These are phyloP conservation scores for Oryzaephilus surinamensis DNA, from an alignment of 1,140 invertebrate species.

Conservation along the genomic window DNA sequence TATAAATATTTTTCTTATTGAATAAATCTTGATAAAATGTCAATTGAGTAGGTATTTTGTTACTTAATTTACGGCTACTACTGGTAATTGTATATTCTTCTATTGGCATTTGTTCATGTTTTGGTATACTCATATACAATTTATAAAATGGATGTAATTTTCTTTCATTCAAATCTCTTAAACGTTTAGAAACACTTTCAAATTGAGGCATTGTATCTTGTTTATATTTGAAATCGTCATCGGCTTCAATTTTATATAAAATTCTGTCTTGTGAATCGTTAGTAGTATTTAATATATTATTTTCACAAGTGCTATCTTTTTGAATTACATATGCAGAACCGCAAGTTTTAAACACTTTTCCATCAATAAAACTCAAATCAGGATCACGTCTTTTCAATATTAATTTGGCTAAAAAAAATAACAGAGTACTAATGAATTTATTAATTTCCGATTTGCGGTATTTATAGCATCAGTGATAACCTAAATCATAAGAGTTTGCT, in stretches of 20 bases:
- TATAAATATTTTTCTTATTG: slow-evolving; percentile 28
- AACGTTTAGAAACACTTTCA: slow-evolving; percentile 18
- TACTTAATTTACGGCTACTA: too few relatives aligned
- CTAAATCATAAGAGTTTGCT: too few relatives aligned
- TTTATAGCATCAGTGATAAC: too few relatives aligned
- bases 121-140: slow-evolving; percentile 13
- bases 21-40: slow-evolving; percentile 20
- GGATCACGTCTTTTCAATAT: too few relatives aligned
- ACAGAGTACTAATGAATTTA: too few relatives aligned
- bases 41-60: slow-evolving; percentile 18
- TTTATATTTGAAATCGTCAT: slow-evolving; percentile 18
- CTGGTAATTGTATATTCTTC: too few relatives aligned
- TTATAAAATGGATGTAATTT: slow-evolving; percentile 29
- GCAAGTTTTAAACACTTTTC: slow-evolving; percentile 25
- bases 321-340: slow-evolving; percentile 29
- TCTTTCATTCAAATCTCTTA: slow-evolving; percentile 25
- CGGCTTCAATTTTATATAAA: slow-evolving; percentile 21
- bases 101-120: too few relatives aligned
- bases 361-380: slow-evolving; percentile 22
- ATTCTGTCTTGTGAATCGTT: slow-evolving; percentile 14
- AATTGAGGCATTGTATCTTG: slow-evolving; percentile 24
- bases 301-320: slow-evolving; percentile 13
- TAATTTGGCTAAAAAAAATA: too few relatives aligned
- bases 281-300: too few relatives aligned
- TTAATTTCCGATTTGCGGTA: too few relatives aligned